phyloP scores from a whole-genome alignment of 2,888 invertebrate species.

The Hermaeophaga mercurialis region DNA sequence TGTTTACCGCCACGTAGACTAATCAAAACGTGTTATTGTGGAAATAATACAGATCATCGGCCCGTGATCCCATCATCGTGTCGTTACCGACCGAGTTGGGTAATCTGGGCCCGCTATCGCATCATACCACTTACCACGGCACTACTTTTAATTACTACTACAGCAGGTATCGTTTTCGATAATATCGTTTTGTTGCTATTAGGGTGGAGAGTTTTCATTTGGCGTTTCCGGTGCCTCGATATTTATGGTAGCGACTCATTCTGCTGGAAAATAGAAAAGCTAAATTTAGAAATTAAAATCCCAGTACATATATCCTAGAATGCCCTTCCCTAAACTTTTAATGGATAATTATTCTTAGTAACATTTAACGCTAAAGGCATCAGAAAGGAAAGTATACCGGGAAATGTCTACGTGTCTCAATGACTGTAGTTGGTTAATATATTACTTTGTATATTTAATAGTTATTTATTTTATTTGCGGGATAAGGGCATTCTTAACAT shows the following conservation, averaged over 20 bases:
- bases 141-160: constrained; percentile 42
- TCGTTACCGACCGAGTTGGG: constrained; percentile 24
- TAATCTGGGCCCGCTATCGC: constrained; percentile 37
- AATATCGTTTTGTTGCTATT: constrained; percentile 28
- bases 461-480: no score
- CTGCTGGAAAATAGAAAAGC: constrained; percentile 8
- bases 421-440: no score
- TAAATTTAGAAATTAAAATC: constrained; percentile 4
- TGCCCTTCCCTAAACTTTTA: no score
- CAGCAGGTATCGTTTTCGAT: constrained; percentile 32
- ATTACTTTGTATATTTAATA: no score
- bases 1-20: constrained; percentile 41
- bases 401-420: no score
- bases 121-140: constrained; percentile 38
- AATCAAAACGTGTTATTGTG: constrained; percentile 48
- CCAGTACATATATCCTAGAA: no score
- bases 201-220: constrained; percentile 25
- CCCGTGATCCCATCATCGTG: constrained; percentile 40
- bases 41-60: constrained; percentile 46
- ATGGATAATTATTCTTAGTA: no score
- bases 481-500: no score
- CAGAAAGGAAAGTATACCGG: no score
- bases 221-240: constrained; percentile 21
- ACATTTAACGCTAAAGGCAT: no score
- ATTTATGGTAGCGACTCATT: constrained; percentile 22